A percentile compares a stretch with the other conserved stretches of the same genome.
These are phyloP conservation scores for Hetaerina americana DNA, from an alignment of 1,140 invertebrate species.

Conservation along the genomic window DNA sequence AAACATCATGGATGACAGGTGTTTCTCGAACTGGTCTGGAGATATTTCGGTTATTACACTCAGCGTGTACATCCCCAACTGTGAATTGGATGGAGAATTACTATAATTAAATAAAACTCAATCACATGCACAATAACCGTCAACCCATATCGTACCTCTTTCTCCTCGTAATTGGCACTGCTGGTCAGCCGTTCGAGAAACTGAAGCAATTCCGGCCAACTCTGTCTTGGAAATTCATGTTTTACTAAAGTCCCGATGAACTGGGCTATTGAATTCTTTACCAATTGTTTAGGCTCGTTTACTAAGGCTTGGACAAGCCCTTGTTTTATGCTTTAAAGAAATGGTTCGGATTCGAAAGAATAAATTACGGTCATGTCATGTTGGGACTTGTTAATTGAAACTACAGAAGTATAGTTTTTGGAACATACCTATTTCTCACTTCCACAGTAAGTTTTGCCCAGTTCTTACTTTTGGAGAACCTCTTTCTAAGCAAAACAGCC, in stretches of 20 bases:
- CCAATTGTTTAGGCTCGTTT: slow-evolving; percentile 42
- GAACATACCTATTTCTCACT: slow-evolving; percentile 33
- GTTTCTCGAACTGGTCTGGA: slow-evolving; percentile 38
- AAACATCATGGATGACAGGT: slow-evolving; percentile 36
- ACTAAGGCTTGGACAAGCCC: slow-evolving; percentile 41
- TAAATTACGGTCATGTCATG: no score
- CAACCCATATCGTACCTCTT: slow-evolving; percentile 36
- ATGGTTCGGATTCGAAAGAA: neutral
- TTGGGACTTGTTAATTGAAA: no score
- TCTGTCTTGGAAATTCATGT: slow-evolving; percentile 50
- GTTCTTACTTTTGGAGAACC: slow-evolving; percentile 39
- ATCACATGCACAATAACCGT: neutral
- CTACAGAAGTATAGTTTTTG: no score
- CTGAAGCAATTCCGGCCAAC: slow-evolving; percentile 55
- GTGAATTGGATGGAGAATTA: slow-evolving; percentile 18
- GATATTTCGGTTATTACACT: slow-evolving; percentile 47
- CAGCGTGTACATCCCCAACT: slow-evolving; percentile 52
- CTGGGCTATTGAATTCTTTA: slow-evolving; percentile 49
- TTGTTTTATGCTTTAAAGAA: slow-evolving; percentile 39
- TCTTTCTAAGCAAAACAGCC: slow-evolving; percentile 45
- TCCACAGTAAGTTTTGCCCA: slow-evolving; percentile 43
- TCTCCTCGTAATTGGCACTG: slow-evolving; percentile 37
- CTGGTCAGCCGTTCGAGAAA: slow-evolving; percentile 44
- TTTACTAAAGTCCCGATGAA: slow-evolving; percentile 52
- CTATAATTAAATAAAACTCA: slow-evolving; percentile 3